Conservation (phyloP, 2,888 invertebrate genomes). For the Drosophila nr. perissopoda region DNA sequence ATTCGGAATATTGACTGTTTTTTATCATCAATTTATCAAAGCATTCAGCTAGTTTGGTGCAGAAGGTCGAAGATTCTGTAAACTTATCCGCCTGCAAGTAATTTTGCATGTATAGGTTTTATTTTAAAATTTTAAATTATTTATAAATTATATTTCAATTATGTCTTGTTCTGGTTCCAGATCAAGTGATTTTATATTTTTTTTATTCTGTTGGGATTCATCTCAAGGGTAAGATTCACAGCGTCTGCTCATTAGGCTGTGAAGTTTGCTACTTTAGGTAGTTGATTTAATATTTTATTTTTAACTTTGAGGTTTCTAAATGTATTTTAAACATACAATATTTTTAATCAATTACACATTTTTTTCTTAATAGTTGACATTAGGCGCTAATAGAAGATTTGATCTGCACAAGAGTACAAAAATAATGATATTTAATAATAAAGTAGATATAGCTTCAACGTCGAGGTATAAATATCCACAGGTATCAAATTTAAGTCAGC, state of each 20-base stretch:
- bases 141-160: not conserved
- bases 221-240: not conserved
- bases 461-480: not conserved
- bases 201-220: not conserved
- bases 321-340: not conserved
- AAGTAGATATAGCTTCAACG: not conserved
- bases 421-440: not conserved
- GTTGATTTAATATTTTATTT: not conserved
- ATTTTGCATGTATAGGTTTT: not conserved
- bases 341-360: not conserved
- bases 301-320: not conserved
- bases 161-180: not conserved
- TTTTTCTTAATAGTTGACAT: not conserved
- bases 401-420: not conserved
- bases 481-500: not conserved
- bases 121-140: too few species aligned
- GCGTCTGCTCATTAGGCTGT: not conserved
- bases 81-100: not conserved
- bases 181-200: not conserved
- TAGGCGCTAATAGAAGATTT: not conserved
- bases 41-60: not conserved
- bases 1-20: not conserved
- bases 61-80: not conserved
- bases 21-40: not conserved
- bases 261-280: not conserved